Evolutionary conservation across 2,888 invertebrate species (phyloP).

Genomic region (Tetrapedia diversipes): DNA sequence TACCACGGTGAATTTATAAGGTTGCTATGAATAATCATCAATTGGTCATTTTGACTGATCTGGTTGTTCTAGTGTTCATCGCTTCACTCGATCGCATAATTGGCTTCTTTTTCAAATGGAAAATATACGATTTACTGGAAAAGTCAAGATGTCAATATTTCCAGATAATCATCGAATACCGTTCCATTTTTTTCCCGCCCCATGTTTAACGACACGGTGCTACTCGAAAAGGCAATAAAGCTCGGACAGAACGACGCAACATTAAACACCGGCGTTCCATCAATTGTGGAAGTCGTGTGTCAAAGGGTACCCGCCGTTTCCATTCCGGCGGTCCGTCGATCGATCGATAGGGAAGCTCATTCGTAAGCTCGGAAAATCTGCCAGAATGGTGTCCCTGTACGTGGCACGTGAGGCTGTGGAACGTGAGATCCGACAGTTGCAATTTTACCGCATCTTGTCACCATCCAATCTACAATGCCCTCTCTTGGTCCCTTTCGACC

Average conservation of each 20-base stretch:
- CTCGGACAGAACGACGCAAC: constrained; percentile 33
- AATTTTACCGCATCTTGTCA: constrained; percentile 67
- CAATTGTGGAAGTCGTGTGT: constrained; percentile 32
- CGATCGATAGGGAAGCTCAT: constrained; percentile 46
- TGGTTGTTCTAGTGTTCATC: no score
- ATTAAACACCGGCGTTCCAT: constrained; percentile 44
- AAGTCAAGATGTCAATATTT: no score
- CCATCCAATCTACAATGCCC: constrained; percentile 50
- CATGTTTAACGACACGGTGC: background rate
- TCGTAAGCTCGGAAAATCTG: constrained; percentile 51
- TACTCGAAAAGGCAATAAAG: constrained; percentile 20
- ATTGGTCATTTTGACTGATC: no score
- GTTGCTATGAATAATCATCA: no score
- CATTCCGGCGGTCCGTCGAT: constrained; percentile 32
- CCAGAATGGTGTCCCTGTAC: constrained; percentile 43
- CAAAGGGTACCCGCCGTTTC: constrained; percentile 25
- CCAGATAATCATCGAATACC: no score
- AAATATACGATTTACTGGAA: no score
- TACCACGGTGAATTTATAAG: no score
- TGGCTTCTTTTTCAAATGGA: no score
- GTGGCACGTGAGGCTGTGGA: constrained; percentile 49
- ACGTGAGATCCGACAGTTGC: constrained; percentile 68
- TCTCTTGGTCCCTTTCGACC: constrained; percentile 9
- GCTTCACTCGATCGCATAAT: no score
- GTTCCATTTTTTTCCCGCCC: no score